Conservation (phyloP, 1,140 invertebrate species). For the Steinernema feltiae region DNA sequence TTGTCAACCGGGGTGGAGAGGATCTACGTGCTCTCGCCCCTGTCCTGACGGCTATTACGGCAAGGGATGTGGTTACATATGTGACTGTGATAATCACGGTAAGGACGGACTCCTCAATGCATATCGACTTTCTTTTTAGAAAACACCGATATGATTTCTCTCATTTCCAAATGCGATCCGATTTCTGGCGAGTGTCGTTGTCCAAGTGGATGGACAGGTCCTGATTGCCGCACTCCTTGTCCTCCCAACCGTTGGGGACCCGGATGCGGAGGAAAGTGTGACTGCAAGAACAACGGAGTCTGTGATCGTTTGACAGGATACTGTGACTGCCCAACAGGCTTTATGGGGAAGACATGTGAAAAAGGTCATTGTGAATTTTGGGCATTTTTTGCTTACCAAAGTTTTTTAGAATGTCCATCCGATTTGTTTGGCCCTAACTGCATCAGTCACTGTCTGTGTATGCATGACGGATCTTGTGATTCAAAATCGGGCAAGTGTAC, state of each 20-base stretch:
- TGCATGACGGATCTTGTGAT: slow-evolving; percentile 49
- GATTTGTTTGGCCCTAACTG: slow-evolving; percentile 59
- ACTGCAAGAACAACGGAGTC: slow-evolving; percentile 43
- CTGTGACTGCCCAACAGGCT: slow-evolving; percentile 60
- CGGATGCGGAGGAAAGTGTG: slow-evolving; percentile 41
- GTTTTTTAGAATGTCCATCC: slow-evolving; percentile 55
- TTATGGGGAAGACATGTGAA: slow-evolving; percentile 59
- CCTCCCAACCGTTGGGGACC: slow-evolving; percentile 41
- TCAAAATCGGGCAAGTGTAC: slow-evolving; percentile 51
- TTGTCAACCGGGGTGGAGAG: slow-evolving; percentile 74
- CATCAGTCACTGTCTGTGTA: slow-evolving; percentile 51
- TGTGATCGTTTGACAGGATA: slow-evolving; percentile 60
- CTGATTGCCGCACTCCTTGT: slow-evolving; percentile 54
- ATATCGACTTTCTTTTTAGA: neutral
- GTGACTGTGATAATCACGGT: slow-evolving; percentile 40
- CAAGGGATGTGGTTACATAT: slow-evolving; percentile 40
- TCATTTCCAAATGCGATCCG: slow-evolving; percentile 53
- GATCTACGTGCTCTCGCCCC: slow-evolving; percentile 65
- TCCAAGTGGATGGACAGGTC: slow-evolving; percentile 65
- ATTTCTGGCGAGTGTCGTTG: slow-evolving; percentile 72
- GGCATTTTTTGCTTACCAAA: slow-evolving; percentile 12
- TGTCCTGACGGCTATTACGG: slow-evolving; percentile 65
- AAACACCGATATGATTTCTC: slow-evolving; percentile 22
- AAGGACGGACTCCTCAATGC: neutral
- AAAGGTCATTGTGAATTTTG: slow-evolving; percentile 32